phyloP scores from a whole-genome alignment of 2,113 vertebrate genomes.

The Ursus arctos region DNA sequence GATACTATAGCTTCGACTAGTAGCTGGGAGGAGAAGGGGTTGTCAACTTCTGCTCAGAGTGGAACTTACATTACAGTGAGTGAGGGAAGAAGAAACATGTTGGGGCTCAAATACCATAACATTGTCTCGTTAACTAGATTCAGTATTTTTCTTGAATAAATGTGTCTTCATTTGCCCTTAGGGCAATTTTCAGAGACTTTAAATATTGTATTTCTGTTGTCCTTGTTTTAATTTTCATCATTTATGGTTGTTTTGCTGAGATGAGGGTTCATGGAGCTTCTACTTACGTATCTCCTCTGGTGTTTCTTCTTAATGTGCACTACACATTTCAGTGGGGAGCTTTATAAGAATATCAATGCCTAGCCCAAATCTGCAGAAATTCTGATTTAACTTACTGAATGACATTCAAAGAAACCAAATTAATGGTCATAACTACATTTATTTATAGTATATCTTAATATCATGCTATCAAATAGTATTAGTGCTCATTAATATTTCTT shows the following conservation, averaged over 20 bases:
- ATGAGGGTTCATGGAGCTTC: neutral
- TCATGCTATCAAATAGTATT: neutral
- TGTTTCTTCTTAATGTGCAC: neutral
- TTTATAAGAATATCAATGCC: neutral
- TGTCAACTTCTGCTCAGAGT: neutral
- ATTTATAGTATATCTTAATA: neutral
- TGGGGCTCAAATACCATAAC: neutral
- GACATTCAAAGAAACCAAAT: neutral
- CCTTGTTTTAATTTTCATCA: neutral
- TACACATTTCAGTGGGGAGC: neutral
- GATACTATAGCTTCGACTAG: neutral
- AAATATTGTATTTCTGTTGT: neutral
- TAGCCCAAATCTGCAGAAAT: neutral
- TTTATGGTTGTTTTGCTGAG: neutral
- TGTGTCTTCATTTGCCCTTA: neutral
- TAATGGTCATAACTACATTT: neutral
- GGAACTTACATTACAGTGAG: neutral
- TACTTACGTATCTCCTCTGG: neutral
- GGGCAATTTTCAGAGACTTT: neutral
- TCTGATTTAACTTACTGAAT: neutral
- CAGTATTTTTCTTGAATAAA: neutral
- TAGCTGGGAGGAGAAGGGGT: neutral
- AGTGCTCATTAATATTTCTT: neutral
- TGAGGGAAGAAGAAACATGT: no score
- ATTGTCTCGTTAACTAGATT: neutral